phyloP scores from a whole-genome alignment of 2,888 invertebrate species.

The Tiliacea aurago region DNA sequence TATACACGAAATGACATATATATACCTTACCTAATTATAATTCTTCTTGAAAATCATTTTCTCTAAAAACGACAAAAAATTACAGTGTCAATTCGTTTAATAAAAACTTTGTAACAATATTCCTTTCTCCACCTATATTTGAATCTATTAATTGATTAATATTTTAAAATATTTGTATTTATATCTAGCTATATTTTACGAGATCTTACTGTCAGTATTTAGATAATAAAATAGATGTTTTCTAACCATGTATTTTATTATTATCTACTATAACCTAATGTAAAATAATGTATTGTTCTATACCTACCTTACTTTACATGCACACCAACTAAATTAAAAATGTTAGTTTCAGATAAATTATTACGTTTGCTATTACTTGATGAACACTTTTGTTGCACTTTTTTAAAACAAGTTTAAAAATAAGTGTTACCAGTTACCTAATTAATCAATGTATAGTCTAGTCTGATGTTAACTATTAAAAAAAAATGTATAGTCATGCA shows the following conservation, averaged over 20 bases:
- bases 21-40: not conserved
- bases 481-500: not conserved
- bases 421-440: no score
- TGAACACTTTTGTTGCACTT: no score
- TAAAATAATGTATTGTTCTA: not conserved
- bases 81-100: not conserved
- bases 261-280: not conserved
- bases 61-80: not conserved
- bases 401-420: no score
- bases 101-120: not conserved
- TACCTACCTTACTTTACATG: not conserved
- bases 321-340: not conserved
- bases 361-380: no score
- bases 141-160: constrained; percentile 18
- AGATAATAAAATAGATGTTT: constrained; percentile 3
- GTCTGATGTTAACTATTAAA: not conserved
- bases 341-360: not conserved
- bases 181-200: not conserved
- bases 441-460: no score
- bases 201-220: constrained; percentile 2
- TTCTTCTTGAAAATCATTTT: not conserved
- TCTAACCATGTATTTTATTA: not conserved
- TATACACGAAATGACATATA: no score
- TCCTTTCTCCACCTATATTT: not conserved
- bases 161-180: not conserved